Evolutionary conservation across 2,113 vertebrate species (phyloP).

Genomic region (Silurus meridionalis): DNA sequence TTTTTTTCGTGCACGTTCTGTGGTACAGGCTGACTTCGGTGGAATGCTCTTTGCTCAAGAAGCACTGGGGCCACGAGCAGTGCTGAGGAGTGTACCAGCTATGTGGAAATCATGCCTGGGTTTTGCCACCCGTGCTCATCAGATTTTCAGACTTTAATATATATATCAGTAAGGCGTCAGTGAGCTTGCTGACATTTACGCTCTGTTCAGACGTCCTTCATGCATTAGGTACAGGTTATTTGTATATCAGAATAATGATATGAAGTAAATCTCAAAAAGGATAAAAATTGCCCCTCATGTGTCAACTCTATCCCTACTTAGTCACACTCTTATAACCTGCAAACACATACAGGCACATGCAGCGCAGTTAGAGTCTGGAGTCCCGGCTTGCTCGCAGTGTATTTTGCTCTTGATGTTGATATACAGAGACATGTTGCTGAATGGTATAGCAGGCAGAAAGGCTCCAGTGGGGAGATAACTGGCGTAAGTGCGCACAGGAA

Average conservation of each 20-base stretch:
- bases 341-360: background rate
- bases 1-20: background rate
- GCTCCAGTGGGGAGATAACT: slow-evolving; percentile 72
- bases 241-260: background rate
- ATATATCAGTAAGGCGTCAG: background rate
- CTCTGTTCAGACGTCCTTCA: background rate
- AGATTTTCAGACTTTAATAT: background rate
- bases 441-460: slow-evolving; percentile 66
- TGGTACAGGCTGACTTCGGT: slow-evolving; percentile 56
- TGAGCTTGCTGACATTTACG: background rate
- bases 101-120: slow-evolving; percentile 51
- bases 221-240: background rate
- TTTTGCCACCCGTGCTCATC: slow-evolving; percentile 32
- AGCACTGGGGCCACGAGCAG: slow-evolving; percentile 16
- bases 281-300: background rate
- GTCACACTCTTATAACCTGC: background rate
- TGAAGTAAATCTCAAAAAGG: background rate
- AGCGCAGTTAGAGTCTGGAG: background rate
- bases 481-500: slow-evolving; percentile 69
- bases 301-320: background rate
- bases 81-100: slow-evolving; percentile 34
- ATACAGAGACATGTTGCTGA: slow-evolving; percentile 51
- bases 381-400: background rate
- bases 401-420: background rate
- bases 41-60: slow-evolving; percentile 64